A percentile compares a stretch with the other conserved stretches of the same genome.
These are phyloP conservation scores for Albula goreensis DNA, from an alignment of 2,113 vertebrate genomes.

Conservation along the genomic window DNA sequence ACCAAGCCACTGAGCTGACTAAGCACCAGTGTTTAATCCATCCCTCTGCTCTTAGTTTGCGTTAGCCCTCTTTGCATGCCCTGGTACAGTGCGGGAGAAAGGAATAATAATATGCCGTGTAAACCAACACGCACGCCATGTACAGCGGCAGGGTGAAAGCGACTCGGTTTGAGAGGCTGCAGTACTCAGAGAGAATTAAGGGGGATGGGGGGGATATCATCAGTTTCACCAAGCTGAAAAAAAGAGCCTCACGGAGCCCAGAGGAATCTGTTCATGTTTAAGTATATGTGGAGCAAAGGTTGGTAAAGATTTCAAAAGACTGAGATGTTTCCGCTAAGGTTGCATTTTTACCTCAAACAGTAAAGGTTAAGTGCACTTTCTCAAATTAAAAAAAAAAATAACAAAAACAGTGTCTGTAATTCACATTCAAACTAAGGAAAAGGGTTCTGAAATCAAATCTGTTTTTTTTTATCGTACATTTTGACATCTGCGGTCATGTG, in stretches of 20 bases:
- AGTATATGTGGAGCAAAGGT: background rate
- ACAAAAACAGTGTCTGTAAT: no score
- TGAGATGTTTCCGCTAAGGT: background rate
- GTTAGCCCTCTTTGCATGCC: background rate
- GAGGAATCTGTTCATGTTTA: background rate
- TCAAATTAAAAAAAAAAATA: background rate
- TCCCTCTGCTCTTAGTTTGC: slow-evolving; percentile 26
- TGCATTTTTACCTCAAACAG: background rate
- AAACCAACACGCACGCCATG: background rate
- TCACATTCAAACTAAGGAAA: no score
- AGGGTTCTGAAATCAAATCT: no score
- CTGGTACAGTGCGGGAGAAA: background rate
- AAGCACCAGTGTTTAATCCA: slow-evolving; percentile 64
- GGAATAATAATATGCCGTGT: background rate
- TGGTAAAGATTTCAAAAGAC: background rate
- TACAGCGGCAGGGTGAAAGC: no score
- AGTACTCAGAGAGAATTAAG: background rate
- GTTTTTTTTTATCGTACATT: no score
- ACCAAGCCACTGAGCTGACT: slow-evolving; percentile 56
- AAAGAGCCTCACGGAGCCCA: no score
- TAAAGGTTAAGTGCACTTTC: background rate
- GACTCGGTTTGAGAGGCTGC: background rate
- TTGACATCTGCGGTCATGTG: background rate
- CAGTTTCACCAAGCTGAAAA: no score
- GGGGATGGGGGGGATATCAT: no score